Evolutionary conservation across 2,888 invertebrate species (phyloP).

Genomic region (Dorcus parallelipipedus): DNA sequence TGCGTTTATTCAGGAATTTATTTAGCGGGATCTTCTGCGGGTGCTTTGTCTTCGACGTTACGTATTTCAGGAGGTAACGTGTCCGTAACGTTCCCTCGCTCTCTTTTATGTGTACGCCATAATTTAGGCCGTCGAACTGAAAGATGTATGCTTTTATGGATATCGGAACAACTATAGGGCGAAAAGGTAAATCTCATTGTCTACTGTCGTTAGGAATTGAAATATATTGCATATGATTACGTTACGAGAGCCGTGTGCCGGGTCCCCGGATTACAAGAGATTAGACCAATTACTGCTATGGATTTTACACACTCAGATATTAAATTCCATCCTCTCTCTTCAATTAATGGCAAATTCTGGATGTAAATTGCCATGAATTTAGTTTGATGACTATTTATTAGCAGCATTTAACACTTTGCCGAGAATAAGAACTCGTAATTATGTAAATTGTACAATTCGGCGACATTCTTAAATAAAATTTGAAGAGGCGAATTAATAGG

Average conservation of each 20-base stretch:
- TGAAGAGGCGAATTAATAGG: too few relatives aligned
- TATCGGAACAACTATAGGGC: not conserved
- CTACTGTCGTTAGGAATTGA: slow-evolving; percentile 23
- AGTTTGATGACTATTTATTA: not conserved
- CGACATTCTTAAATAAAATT: too few relatives aligned
- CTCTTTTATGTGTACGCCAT: not conserved
- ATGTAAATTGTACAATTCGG: too few relatives aligned
- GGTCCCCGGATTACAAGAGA: slow-evolving; percentile 29
- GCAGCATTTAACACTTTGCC: too few relatives aligned
- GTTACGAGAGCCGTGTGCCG: slow-evolving; percentile 19
- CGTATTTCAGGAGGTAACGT: too few relatives aligned
- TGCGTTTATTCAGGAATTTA: too few relatives aligned
- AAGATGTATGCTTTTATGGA: not conserved
- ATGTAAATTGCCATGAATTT: not conserved
- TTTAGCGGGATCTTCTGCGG: too few relatives aligned
- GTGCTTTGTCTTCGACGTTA: too few relatives aligned
- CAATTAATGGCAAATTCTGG: slow-evolving; percentile 19
- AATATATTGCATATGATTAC: slow-evolving; percentile 32
- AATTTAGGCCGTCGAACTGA: not conserved
- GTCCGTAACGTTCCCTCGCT: too few relatives aligned
- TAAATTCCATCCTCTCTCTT: slow-evolving; percentile 20
- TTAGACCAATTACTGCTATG: slow-evolving; percentile 33
- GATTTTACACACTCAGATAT: slow-evolving; percentile 27
- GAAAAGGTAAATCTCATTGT: slow-evolving; percentile 9
- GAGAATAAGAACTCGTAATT: too few relatives aligned